Conservation (phyloP, 2,797 vertebrate genomes). For the Stomatorhinus walkeri region DNA sequence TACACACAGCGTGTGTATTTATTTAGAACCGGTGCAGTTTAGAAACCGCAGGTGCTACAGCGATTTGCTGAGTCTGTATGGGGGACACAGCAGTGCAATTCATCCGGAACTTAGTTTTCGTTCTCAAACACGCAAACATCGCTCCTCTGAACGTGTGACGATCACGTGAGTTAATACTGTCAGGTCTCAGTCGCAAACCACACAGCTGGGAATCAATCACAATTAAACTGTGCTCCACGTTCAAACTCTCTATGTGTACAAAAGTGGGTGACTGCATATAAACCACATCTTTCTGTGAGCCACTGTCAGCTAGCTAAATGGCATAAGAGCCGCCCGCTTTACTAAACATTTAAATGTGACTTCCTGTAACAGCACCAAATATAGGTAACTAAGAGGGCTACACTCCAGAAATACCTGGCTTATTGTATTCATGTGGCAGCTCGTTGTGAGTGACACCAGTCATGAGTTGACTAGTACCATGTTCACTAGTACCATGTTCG, state of each 20-base stretch:
- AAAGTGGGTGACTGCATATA: neutral
- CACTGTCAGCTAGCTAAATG: neutral
- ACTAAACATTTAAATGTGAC: neutral
- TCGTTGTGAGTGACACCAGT: neutral
- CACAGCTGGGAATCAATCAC: neutral
- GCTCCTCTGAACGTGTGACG: neutral
- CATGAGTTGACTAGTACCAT: neutral
- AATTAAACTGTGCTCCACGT: neutral
- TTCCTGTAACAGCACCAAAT: neutral
- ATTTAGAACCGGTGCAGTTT: neutral
- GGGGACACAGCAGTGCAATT: neutral
- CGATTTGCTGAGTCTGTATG: neutral
- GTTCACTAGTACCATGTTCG: neutral
- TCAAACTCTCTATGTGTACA: neutral
- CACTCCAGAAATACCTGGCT: neutral
- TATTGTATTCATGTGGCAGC: neutral
- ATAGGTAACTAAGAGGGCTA: neutral
- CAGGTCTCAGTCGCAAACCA: neutral
- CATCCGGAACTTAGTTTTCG: neutral
- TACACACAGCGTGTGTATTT: conserved; percentile 20
- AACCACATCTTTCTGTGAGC: neutral
- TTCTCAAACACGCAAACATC: neutral
- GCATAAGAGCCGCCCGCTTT: neutral
- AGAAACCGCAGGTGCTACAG: neutral
- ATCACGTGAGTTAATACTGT: neutral